Evolutionary conservation across 2,113 vertebrate species (phyloP), one percentile per base, ranked within the genome.

Genomic region (Onychorhynchus coronatus): DNA sequence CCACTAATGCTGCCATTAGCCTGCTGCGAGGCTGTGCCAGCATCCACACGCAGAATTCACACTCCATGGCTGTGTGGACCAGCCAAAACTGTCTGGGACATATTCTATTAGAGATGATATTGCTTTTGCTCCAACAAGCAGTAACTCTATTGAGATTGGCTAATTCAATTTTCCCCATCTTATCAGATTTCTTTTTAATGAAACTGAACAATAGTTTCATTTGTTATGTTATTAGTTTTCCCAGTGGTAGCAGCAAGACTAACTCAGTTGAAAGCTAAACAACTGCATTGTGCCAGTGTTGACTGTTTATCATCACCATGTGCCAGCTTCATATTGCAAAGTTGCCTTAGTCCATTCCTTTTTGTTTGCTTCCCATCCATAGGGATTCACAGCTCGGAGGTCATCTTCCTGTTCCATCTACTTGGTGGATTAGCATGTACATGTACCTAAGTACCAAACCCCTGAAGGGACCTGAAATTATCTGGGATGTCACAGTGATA

Each of bases 121-220:
- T 96, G 96, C 70, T 79, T 97, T 95, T 95, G 96, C 93, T 97
- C 95, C 97, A 97, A 96, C 97, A 96, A 97, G 85, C 77, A 3
- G 92, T 93, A 97, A 97, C 97, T 97, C 97, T 97, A 78, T 87
- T 96, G 97, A 98, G 98, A 97, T 83, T 87, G 96, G 96, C 89
- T 98, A 98, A 98, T 97, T 98, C 96, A 98, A 98, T 97, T 98
- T 97, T 94, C 93, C 95, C 96, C 91, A 94, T 98, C 96, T 98
- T 98, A 98, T 98, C 97, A 97, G 97, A 98, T 98, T 98, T 97
- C 97, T 98, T 97, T 97, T 97, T 98, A 98, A 98, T 98, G 98
- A 98, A 98, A 98, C 97, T 91, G 97, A 98, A 97, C 97, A 98
- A 97, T 97, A 97, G 96, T 97, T 98, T 98, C 96, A 97, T 98